Base-by-base conservation (phyloP, 2,797 vertebrate species). In the Dallia pectoralis region DNA sequence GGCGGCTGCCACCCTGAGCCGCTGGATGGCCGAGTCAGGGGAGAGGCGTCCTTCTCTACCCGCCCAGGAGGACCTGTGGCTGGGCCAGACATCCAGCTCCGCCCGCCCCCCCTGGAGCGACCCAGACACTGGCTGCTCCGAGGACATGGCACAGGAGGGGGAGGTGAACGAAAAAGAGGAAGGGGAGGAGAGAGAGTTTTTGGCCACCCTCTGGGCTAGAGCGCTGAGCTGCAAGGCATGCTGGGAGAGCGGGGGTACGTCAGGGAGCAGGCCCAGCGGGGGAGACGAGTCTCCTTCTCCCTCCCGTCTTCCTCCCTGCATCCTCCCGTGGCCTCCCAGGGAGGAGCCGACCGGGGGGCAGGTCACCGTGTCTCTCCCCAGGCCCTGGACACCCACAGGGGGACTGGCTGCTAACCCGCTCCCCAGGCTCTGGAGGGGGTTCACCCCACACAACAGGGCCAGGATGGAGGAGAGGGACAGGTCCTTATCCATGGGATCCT, bases 201-300 rank as follows among this genome's bases (percentile, higher is more conserved):
- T 63, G 30, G 29, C 61, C 11, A 63, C 27, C 16, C 61, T 32
- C 82, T 93, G 88, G 84, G 94, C 94, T 83, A 95, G 92, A 76
- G 94, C 93, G 48, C 93, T 94, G 80, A 95, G 83, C 80, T 95
- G 94, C 74, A 94, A 92, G 79, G 94, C 93, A 70, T 95, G 94
- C 79, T 93, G 93, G 77, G 93, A 88, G 36, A 94, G 89, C 0
- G 93, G 91, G 82, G 93, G 93, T 51, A 94, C 92, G 6, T 63
- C 61, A 16, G 61, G 61, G 61, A 63, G 61, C 6, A 63, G 19
- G 16, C 61, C 61, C 61, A 63, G 29, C 0, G 29, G 61, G 12
- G 59, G 59, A 1, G 61, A 63, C 18, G 61, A 32, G 61, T 63
- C 61, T 12, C 61, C 61, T 16, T 63, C 30, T 16, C 61, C 16